Percentiles rank a stretch among this genome's conserved stretches.
These are phyloP conservation scores for Sisyra nigra DNA, from an alignment of 2,888 invertebrate species.

Conservation along the genomic window DNA sequence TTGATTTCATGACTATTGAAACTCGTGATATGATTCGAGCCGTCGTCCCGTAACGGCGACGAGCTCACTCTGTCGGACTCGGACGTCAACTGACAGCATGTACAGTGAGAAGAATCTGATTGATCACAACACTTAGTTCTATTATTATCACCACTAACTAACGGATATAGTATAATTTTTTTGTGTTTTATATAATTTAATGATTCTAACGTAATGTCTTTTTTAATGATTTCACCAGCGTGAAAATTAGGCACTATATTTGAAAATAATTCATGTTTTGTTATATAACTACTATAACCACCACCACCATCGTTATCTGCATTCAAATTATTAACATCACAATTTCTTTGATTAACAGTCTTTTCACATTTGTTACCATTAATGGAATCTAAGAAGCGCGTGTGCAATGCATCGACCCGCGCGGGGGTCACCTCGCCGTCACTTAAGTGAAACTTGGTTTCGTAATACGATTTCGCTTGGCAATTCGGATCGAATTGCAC, in stretches of 20 bases:
- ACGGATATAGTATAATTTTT: constrained; percentile 1
- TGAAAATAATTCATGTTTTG: constrained; percentile 17
- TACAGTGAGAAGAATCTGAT: constrained; percentile 13
- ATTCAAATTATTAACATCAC: constrained; percentile 11
- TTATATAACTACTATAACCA: constrained; percentile 14
- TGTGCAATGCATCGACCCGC: constrained; percentile 30
- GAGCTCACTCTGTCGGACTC: too few relatives aligned
- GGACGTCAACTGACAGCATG: background rate
- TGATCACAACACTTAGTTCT: constrained; percentile 20
- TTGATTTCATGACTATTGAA: constrained; percentile 9
- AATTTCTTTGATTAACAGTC: constrained; percentile 8
- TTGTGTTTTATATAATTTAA: constrained; percentile 8
- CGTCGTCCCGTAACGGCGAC: too few relatives aligned
- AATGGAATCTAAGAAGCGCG: constrained; percentile 21
- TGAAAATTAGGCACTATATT: constrained; percentile 27
- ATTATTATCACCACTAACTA: constrained; percentile 17
- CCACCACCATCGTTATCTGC: constrained; percentile 11
- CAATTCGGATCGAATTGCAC: constrained; percentile 25
- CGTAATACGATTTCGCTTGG: constrained; percentile 30
- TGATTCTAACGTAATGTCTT: constrained; percentile 8
- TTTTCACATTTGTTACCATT: constrained; percentile 22
- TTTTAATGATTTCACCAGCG: constrained; percentile 8
- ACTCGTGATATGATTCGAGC: constrained; percentile 10
- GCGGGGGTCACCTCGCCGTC: constrained; percentile 26
- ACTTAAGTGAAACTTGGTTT: constrained; percentile 32